A percentile compares a stretch with the other conserved stretches of the same genome.
Evolutionary conservation across 2,113 vertebrate species (phyloP).

Genomic region (Lethenteron reissneri): DNA sequence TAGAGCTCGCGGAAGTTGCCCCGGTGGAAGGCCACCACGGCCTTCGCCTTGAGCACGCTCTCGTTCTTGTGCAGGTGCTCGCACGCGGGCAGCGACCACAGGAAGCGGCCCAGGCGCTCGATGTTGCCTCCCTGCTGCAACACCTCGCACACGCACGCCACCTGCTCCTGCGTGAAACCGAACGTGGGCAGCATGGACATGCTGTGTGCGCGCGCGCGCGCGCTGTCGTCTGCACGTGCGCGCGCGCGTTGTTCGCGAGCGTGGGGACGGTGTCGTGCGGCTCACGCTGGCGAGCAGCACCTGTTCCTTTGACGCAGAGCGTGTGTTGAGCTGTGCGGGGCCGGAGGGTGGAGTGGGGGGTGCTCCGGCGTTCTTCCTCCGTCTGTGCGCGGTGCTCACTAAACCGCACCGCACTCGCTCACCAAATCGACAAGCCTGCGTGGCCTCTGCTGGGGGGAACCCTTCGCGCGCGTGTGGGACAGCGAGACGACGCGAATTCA

Average conservation of each 20-base stretch:
- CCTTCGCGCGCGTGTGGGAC: no score
- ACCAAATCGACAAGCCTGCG: no score
- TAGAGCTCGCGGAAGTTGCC: conserved; percentile 26
- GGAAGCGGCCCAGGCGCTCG: conserved; percentile 23
- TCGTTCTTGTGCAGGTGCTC: conserved; percentile 15
- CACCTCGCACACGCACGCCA: conserved; percentile 24
- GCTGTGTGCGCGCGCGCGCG: background rate
- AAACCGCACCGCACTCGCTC: no score
- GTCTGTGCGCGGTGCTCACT: no score
- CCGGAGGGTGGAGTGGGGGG: no score
- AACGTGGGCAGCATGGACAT: conserved; percentile 10
- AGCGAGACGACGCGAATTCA: no score
- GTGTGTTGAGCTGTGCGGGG: no score
- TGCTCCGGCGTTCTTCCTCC: no score
- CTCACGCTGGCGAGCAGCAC: no score
- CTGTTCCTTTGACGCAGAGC: no score
- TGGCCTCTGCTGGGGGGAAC: no score
- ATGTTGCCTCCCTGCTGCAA: conserved; percentile 18
- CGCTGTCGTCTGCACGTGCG: background rate
- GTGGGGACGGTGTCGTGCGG: background rate
- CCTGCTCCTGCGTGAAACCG: conserved; percentile 27
- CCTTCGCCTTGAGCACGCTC: conserved; percentile 25
- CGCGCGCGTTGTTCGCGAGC: background rate
- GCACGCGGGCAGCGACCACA: conserved; percentile 17
- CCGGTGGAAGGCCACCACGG: conserved; percentile 25